Conservation (phyloP, 2,797 vertebrate species). For the Falco columbarius region DNA sequence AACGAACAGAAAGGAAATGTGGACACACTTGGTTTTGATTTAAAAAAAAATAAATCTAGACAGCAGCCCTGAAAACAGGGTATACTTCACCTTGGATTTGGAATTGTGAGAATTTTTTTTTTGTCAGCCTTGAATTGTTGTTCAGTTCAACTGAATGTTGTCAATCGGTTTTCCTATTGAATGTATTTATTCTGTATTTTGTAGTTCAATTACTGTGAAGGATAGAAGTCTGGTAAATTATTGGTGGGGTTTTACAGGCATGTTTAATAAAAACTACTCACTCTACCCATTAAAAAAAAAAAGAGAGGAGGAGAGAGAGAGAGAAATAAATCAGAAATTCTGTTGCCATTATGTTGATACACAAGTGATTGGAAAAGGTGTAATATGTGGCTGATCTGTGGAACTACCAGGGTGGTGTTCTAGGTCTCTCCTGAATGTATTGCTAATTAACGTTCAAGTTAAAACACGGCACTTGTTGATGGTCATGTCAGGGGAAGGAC, state of each 20-base stretch:
- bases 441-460: not conserved
- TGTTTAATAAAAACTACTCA: not conserved
- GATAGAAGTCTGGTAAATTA: not conserved
- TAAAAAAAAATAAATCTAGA: not conserved
- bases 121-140: not conserved
- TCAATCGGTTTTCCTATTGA: not conserved
- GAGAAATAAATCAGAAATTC: not conserved
- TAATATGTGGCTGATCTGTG: not conserved
- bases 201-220: not conserved
- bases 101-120: not conserved
- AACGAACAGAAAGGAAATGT: not conserved
- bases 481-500: rapidly evolving
- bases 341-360: not conserved
- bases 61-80: not conserved
- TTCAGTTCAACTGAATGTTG: no score
- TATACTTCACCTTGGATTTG: not conserved
- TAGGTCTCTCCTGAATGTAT: not conserved
- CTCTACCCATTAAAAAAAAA: not conserved
- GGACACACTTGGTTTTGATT: not conserved
- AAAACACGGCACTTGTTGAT: not conserved
- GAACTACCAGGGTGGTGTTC: not conserved
- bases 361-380: not conserved
- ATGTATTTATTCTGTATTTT: not conserved
- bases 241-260: not conserved
- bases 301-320: not conserved